Evolutionary conservation across 2,797 vertebrate species (phyloP).

Genomic region (Xyrichtys novacula): DNA sequence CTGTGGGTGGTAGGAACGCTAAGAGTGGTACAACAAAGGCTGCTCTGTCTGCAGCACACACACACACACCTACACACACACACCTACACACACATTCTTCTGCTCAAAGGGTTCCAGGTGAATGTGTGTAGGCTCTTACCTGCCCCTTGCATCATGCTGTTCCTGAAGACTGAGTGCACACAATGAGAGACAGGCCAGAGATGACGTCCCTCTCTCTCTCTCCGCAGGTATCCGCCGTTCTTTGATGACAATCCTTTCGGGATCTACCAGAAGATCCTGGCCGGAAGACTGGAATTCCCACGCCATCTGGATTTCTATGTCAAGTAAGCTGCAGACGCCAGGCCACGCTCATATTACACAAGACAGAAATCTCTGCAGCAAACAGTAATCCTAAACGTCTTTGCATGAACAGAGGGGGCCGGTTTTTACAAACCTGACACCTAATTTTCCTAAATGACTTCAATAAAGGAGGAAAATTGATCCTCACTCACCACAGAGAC

Average conservation of each 20-base stretch:
- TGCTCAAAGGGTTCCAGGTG: background rate
- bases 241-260: constrained; percentile 98
- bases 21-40: constrained; percentile 32
- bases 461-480: background rate
- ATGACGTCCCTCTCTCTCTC: constrained; percentile 10
- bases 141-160: constrained; percentile 47
- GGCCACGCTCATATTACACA: background rate
- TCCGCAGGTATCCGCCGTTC: constrained; percentile 92
- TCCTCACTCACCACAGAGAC: background rate
- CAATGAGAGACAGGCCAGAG: background rate
- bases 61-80: background rate
- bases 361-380: background rate
- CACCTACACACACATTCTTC: background rate
- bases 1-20: constrained; percentile 34
- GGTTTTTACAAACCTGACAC: background rate
- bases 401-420: background rate
- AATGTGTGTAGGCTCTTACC: constrained; percentile 5
- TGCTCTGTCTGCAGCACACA: constrained; percentile 16
- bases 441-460: background rate
- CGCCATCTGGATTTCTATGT: constrained; percentile 97
- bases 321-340: constrained; percentile 87
- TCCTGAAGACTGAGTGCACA: background rate
- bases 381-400: background rate
- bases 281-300: constrained; percentile 95
- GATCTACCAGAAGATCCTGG: constrained; percentile 97